Percentiles rank a stretch among this genome's conserved stretches.
phyloP scores from a whole-genome alignment of 2,888 invertebrate genomes.

The Apoda limacodes region DNA sequence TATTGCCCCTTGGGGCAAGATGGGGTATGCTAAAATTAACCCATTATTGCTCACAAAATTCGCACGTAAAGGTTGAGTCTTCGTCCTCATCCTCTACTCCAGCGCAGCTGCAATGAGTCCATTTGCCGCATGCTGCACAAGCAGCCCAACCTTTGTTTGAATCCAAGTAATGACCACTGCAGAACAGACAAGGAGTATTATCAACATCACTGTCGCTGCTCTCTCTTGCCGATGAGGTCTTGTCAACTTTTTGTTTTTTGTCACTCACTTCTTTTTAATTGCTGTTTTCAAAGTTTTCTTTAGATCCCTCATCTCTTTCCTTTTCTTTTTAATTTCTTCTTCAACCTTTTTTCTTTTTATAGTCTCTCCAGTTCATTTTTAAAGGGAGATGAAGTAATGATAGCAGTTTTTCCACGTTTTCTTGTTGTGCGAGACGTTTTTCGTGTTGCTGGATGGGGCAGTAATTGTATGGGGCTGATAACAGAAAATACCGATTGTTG shows the following conservation, averaged over 20 bases:
- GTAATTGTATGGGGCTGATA: constrained; percentile 2
- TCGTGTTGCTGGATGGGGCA: constrained; percentile 4
- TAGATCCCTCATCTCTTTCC: background rate
- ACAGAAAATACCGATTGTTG: too few relatives aligned
- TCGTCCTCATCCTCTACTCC: constrained; percentile 22
- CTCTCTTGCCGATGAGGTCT: constrained; percentile 6
- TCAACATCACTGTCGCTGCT: too few relatives aligned
- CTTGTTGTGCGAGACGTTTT: constrained; percentile 4
- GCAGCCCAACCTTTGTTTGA: constrained; percentile 23
- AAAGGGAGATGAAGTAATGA: constrained; percentile 19
- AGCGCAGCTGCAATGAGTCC: constrained; percentile 22
- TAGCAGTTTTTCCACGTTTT: constrained; percentile 20
- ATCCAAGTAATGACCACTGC: constrained; percentile 18
- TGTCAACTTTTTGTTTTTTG: constrained; percentile 2
- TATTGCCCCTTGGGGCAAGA: constrained; percentile 12
- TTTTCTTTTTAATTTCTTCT: background rate
- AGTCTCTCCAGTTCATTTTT: constrained; percentile 17
- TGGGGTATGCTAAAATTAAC: constrained; percentile 6
- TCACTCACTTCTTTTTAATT: constrained; percentile 5
- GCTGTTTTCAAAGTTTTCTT: too few relatives aligned
- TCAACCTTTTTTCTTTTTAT: background rate
- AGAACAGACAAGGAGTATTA: constrained; percentile 18
- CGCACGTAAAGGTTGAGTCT: constrained; percentile 19
- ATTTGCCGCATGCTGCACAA: constrained; percentile 18
- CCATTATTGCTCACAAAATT: constrained; percentile 10